Percentiles rank a stretch among this genome's conserved stretches.
These are phyloP conservation scores for Matsumurasca onukii DNA, from an alignment of 1,140 invertebrate species.

Conservation along the genomic window DNA sequence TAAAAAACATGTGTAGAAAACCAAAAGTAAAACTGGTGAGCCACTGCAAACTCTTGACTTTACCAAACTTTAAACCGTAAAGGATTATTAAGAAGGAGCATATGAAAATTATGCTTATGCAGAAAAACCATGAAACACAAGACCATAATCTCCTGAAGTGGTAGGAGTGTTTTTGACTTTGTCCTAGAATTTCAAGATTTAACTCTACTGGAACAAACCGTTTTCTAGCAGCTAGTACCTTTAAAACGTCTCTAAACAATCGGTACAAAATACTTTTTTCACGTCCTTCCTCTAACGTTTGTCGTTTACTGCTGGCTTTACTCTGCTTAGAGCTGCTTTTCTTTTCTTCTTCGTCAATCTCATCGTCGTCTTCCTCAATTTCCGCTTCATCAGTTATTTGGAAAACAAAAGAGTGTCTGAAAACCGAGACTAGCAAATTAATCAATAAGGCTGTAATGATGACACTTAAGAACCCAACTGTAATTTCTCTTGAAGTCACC, in stretches of 20 bases:
- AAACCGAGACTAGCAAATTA: not conserved
- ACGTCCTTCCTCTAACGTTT: not conserved
- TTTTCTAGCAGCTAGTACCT: not conserved
- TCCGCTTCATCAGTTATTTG: not conserved
- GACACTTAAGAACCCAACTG: not conserved
- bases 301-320: not conserved
- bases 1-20: not conserved
- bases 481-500: not conserved
- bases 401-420: not conserved
- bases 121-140: not conserved
- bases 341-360: not conserved
- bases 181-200: not conserved
- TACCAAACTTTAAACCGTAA: constrained; percentile 4
- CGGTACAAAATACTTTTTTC: not conserved
- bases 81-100: not conserved
- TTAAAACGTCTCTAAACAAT: not conserved
- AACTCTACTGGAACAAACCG: constrained; percentile 5
- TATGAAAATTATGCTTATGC: not conserved
- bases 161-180: not conserved
- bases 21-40: not conserved
- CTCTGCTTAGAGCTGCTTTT: not conserved
- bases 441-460: not conserved
- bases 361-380: not conserved
- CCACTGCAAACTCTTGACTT: constrained; percentile 10
- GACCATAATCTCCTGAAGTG: not conserved